Evolutionary conservation across 2,888 invertebrate genomes (phyloP).

Genomic region (Dasysyrphus tricinctus): DNA sequence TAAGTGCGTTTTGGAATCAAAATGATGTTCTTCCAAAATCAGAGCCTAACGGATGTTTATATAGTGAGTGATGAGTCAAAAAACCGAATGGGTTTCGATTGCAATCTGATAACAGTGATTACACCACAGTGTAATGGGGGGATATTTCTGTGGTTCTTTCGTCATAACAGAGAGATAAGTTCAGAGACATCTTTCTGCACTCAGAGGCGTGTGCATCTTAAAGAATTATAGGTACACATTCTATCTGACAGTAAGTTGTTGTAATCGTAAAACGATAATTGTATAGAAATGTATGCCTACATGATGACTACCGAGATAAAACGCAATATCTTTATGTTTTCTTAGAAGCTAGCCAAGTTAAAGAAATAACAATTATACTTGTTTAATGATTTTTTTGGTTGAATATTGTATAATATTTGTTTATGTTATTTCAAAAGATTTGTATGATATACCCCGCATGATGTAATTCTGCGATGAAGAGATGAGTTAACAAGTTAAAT

Average conservation of each 20-base stretch:
- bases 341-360: too few relatives aligned
- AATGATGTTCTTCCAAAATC: neutral
- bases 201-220: neutral
- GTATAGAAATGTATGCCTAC: too few relatives aligned
- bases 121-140: neutral
- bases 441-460: too few relatives aligned
- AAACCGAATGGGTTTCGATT: neutral
- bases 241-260: neutral
- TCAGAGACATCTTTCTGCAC: constrained; percentile 6
- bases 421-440: too few relatives aligned
- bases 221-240: neutral
- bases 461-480: too few relatives aligned
- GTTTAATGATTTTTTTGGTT: too few relatives aligned
- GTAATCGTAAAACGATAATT: neutral
- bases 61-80: neutral
- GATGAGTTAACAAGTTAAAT: too few relatives aligned
- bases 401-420: too few relatives aligned
- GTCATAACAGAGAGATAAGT: constrained; percentile 8
- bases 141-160: neutral
- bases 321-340: too few relatives aligned
- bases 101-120: constrained; percentile 3
- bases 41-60: neutral
- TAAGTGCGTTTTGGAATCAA: neutral
- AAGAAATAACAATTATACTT: too few relatives aligned
- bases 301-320: too few relatives aligned